Conservation (phyloP, 2,113 vertebrate species). For the Carassius auratus region DNA sequence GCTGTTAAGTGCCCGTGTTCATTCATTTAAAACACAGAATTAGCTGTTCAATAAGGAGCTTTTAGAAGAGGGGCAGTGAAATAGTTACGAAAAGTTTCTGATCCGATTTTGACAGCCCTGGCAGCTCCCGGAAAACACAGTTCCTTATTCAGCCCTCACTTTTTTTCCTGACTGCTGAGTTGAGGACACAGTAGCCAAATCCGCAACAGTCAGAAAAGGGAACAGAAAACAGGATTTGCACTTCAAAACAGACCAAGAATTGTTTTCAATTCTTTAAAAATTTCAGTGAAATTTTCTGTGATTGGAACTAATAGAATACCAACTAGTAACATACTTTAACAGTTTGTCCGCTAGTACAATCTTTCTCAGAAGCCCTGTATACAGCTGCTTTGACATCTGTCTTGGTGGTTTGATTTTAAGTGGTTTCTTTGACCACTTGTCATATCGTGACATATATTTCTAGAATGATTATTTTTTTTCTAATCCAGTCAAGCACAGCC, state of each 20-base stretch:
- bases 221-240: neutral
- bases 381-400: neutral
- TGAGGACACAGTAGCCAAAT: neutral
- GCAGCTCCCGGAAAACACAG: neutral
- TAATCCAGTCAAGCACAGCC: no score
- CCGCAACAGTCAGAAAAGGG: neutral
- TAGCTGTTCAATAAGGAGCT: neutral
- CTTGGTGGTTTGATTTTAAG: no score
- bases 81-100: neutral
- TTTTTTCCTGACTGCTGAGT: neutral
- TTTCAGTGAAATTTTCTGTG: neutral
- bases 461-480: no score
- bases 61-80: neutral
- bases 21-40: neutral
- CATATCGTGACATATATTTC: neutral
- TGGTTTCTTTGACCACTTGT: no score
- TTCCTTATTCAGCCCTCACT: neutral
- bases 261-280: neutral
- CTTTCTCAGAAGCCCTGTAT: neutral
- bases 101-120: neutral
- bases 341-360: neutral
- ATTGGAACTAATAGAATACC: neutral
- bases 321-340: neutral
- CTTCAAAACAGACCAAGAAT: neutral
- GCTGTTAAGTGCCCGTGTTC: neutral